Percentiles rank a stretch among this genome's conserved stretches.
These are phyloP conservation scores for Pipa parva DNA, from an alignment of 2,113 vertebrate genomes.

Conservation along the genomic window DNA sequence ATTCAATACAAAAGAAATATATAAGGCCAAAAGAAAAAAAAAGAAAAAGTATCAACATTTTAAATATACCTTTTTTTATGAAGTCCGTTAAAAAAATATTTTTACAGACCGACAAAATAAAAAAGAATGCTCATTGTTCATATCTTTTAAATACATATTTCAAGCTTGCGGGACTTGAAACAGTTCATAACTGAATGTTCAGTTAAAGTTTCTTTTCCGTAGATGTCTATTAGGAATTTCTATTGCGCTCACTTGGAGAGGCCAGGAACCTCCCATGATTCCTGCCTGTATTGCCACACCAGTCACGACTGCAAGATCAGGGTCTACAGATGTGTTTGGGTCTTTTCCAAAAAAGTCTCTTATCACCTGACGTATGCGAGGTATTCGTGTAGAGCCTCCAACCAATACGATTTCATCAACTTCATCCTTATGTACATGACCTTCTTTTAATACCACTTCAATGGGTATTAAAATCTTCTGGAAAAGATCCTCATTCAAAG, in stretches of 20 bases:
- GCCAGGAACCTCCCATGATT: conserved; percentile 94
- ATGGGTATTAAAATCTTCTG: conserved; percentile 89
- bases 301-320: conserved; percentile 88
- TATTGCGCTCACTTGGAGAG: conserved; percentile 92
- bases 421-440: conserved; percentile 72
- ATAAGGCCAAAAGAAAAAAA: too few species aligned
- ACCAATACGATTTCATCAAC: conserved; percentile 94
- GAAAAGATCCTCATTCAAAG: conserved; percentile 88
- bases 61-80: not conserved
- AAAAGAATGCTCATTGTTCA: not conserved
- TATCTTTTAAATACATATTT: not conserved
- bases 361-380: conserved; percentile 83
- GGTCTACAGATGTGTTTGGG: conserved; percentile 91
- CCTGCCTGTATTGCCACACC: conserved; percentile 94
- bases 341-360: conserved; percentile 87
- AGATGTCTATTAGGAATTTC: conserved; percentile 93
- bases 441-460: conserved; percentile 79
- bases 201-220: conserved; percentile 90
- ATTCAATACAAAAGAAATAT: not conserved
- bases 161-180: not conserved
- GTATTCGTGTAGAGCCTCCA: conserved; percentile 92
- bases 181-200: conserved; percentile 27
- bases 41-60: too few species aligned
- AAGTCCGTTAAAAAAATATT: not conserved
- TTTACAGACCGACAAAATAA: too few species aligned